Evolutionary conservation across 2,888 invertebrate species (phyloP).

Genomic region (Caradrina clavipalpis): DNA sequence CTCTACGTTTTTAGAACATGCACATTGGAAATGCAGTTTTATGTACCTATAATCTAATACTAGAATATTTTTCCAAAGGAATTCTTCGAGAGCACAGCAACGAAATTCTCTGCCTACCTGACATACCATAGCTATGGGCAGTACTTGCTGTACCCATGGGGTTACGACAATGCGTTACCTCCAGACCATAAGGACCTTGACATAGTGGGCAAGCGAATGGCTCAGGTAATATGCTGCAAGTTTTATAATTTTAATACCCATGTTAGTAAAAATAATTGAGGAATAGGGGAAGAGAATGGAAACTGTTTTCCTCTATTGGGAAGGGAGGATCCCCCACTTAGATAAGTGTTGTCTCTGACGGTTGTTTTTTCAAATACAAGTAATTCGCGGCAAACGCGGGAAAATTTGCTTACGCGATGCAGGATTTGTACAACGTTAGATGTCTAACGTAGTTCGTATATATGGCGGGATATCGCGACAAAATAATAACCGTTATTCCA

Average conservation of each 20-base stretch:
- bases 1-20: background rate
- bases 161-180: constrained; percentile 94
- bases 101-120: constrained; percentile 93
- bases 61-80: constrained; percentile 77
- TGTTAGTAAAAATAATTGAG: too few species aligned
- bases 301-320: too few species aligned
- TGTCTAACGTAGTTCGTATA: background rate
- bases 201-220: constrained; percentile 93
- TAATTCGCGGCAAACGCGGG: background rate
- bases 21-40: constrained; percentile 11
- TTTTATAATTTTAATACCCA: background rate
- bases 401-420: background rate
- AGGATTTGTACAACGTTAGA: background rate
- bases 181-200: constrained; percentile 94
- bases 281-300: too few species aligned
- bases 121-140: constrained; percentile 97
- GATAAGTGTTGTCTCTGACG: background rate
- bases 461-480: background rate
- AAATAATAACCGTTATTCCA: too few species aligned
- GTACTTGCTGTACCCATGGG: constrained; percentile 96
- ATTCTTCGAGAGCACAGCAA: constrained; percentile 86
- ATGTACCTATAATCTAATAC: background rate
- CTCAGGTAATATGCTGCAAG: constrained; percentile 85
- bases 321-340: background rate
- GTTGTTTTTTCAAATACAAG: background rate